A percentile compares a stretch with the other conserved stretches of the same genome.
Conservation (phyloP, 2,797 vertebrate genomes). For the Parambassis ranga region DNA sequence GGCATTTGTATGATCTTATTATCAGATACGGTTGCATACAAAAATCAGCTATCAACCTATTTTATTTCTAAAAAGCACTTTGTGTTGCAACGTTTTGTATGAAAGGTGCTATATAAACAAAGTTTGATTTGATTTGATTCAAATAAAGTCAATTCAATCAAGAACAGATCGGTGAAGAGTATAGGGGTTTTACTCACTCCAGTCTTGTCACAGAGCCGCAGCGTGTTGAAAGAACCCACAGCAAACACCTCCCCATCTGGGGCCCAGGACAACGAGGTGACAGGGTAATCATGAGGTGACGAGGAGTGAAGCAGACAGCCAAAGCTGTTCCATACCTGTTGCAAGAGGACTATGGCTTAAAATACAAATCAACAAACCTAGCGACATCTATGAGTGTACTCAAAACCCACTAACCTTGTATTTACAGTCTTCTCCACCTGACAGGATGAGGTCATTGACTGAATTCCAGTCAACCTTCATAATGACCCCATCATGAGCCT, state of each 20-base stretch:
- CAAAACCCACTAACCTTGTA: slow-evolving; percentile 86
- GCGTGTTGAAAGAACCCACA: slow-evolving; percentile 93
- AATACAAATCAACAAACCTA: not conserved
- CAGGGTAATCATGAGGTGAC: slow-evolving; percentile 86
- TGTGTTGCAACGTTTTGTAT: too few relatives aligned
- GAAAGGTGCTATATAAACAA: too few relatives aligned
- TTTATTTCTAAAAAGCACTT: too few relatives aligned
- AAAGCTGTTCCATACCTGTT: slow-evolving; percentile 96
- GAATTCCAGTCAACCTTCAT: slow-evolving; percentile 97
- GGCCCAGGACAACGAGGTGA: slow-evolving; percentile 93
- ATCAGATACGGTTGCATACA: too few relatives aligned
- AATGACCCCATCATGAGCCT: slow-evolving; percentile 94
- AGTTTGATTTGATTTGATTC: too few relatives aligned
- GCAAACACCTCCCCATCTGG: slow-evolving; percentile 93
- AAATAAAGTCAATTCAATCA: too few relatives aligned
- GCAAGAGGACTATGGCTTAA: not conserved
- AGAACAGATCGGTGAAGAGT: not conserved
- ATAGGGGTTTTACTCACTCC: slow-evolving; percentile 84
- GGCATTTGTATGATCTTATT: not conserved
- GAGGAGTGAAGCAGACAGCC: slow-evolving; percentile 87
- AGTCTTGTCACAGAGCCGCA: slow-evolving; percentile 94
- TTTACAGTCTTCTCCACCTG: slow-evolving; percentile 95
- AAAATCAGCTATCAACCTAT: too few relatives aligned
- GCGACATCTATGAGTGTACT: not conserved
- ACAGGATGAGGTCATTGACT: slow-evolving; percentile 93